Evolutionary conservation across 2,797 vertebrate species (phyloP), one percentile per base, ranked within the genome.

Genomic region (Labeo calbasu): DNA sequence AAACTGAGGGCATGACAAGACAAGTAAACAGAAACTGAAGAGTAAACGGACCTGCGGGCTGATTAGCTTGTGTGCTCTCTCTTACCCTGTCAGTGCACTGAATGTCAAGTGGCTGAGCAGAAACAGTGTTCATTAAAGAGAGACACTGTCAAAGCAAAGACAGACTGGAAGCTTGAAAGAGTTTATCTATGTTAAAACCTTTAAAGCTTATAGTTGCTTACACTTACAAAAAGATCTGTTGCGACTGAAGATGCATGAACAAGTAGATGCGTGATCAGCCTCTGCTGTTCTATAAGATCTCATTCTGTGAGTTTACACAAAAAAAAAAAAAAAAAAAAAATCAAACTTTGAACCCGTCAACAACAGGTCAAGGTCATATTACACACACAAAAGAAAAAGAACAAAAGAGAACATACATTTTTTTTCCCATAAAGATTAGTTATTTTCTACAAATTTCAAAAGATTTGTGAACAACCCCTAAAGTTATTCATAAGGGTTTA

Each of bases 21-120:
- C 40, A 51, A 36, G 46, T 75, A 75, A 82, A 65, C 46, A 36
- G 68, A 65, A 73, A 63, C 25, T 51, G 57, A 82, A 65, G 28
- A 23, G 25, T 65, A 75, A 65, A 75, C 28, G 23, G 65, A 77
- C 32, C 36, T 46, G 50, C 0, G 2, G 72, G 50, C 23, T 68
- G 73, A 48, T 83, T 77, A 83, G 50, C 32, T n/a, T 66, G 43
- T 19, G 77, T 51, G 46, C 77, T 68, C 77, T 79, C 46, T 66
- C 21, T 25, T 72, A 51, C 61, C 79, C 36, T 84, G 28, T 19
- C 61, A 48, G 63, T 57, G 63, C 70, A 66, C 59, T 77, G 66
- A 78, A 72, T 84, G 73, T 84, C 73, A 87, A 87, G 63, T 69
- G 51, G 28, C 51, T 50, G 28, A 75, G 75, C 46, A 72, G 8